A percentile compares a stretch with the other conserved stretches of the same genome.
phyloP scores from a whole-genome alignment of 2,888 invertebrate species.

The Patella caerulea region DNA sequence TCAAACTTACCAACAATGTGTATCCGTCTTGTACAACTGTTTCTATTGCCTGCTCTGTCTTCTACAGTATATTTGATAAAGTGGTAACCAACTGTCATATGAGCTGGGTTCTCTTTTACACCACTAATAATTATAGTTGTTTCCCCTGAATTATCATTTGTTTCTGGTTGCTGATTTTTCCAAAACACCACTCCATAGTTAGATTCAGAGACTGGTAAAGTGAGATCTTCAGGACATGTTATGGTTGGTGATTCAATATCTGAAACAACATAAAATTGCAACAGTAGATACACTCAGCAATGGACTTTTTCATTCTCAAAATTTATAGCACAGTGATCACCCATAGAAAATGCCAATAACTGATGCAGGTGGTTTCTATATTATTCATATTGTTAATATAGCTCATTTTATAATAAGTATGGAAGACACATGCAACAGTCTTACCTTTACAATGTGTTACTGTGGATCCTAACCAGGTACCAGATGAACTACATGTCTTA shows the following conservation, averaged over 20 bases:
- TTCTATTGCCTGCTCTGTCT: slow-evolving; percentile 44
- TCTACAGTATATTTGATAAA: slow-evolving; percentile 41
- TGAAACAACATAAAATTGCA: slow-evolving; percentile 20
- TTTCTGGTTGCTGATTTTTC: slow-evolving; percentile 31
- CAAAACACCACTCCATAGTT: slow-evolving; percentile 42
- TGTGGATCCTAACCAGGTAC: slow-evolving; percentile 15
- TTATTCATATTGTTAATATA: not conserved
- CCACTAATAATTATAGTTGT: slow-evolving; percentile 30
- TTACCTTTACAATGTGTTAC: slow-evolving; percentile 14
- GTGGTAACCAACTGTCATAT: slow-evolving; percentile 40
- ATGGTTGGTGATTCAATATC: slow-evolving; percentile 42
- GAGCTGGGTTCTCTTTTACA: slow-evolving; percentile 27
- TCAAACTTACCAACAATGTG: slow-evolving; percentile 38
- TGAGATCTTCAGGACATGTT: slow-evolving; percentile 40
- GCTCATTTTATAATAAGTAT: not conserved
- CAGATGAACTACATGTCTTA: slow-evolving; percentile 22
- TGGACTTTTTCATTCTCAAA: too few species aligned
- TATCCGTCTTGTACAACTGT: slow-evolving; percentile 36
- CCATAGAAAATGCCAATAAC: too few species aligned
- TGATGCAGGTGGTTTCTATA: too few species aligned
- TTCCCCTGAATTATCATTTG: slow-evolving; percentile 44
- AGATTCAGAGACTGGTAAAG: slow-evolving; percentile 31
- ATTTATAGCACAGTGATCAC: too few species aligned
- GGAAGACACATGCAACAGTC: not conserved
- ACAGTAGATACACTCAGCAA: too few species aligned